These are phyloP conservation scores for Phymorhynchus buccinoides DNA, from an alignment of 1,140 invertebrate species.

Conservation along the genomic window DNA sequence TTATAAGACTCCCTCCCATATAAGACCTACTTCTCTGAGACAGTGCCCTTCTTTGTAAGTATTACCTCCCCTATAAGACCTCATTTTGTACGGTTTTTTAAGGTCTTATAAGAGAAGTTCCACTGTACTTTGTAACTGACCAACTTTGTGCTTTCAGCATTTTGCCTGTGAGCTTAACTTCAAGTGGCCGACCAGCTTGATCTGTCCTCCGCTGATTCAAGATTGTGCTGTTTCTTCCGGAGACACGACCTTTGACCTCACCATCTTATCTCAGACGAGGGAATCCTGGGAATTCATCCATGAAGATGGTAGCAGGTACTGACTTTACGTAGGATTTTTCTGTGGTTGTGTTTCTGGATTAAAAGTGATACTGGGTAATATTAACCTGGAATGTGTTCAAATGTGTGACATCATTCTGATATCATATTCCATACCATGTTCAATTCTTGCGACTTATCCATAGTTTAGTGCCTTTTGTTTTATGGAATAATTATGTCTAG, in stretches of 20 bases:
- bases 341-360: neutral
- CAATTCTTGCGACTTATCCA: too few relatives aligned
- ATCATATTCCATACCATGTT: too few relatives aligned
- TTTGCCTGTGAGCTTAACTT: conserved; percentile 62
- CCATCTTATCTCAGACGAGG: conserved; percentile 55
- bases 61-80: too few relatives aligned
- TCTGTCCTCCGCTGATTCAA: conserved; percentile 60
- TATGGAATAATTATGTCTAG: too few relatives aligned
- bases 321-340: neutral
- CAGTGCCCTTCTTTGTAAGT: too few relatives aligned
- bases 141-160: conserved; percentile 45
- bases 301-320: neutral
- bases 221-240: conserved; percentile 52
- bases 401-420: neutral
- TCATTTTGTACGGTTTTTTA: too few relatives aligned
- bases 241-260: conserved; percentile 60
- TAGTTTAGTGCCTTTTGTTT: too few relatives aligned
- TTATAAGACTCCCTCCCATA: too few relatives aligned
- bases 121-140: too few relatives aligned
- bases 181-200: conserved; percentile 65
- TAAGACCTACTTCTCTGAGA: too few relatives aligned
- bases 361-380: too few relatives aligned
- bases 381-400: neutral
- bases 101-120: too few relatives aligned
- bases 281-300: conserved; percentile 57